Evolutionary conservation across 2,888 invertebrate species (phyloP), one percentile per base, ranked within the genome.

Genomic region (Apodemia zela): DNA sequence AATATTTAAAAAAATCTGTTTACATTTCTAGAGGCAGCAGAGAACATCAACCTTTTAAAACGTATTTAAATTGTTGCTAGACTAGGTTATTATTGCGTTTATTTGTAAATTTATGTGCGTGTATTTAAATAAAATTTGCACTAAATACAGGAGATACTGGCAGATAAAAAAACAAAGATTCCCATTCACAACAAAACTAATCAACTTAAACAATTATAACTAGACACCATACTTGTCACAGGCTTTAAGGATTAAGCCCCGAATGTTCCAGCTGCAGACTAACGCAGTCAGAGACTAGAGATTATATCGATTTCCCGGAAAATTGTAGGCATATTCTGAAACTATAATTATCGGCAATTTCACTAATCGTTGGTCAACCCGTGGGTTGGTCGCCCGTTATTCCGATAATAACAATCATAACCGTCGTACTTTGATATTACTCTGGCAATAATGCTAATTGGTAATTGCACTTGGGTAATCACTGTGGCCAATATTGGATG

Each of bases 291-390:
- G 51, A 25, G n/a, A 57, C 54, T 57, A 29, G 54, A 57, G 54
- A 57, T 57, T 57, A 57, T 57, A 57, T 15, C 54, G 15, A 57
- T n/a, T 25, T 7, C n/a, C 7, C 25, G 54, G 54, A 57, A 57
- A 57, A 57, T 57, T 15, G 54, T 57, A 29, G 54, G 54, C 54
- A 57, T 57, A 57, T 57, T 57, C 25, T 29, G 54, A 57, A 57
- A 57, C 54, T 57, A 57, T 29, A 57, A 57, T 57, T 57, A 57
- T 57, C 54, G 29, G 54, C 54, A 57, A 57, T 57, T 57, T 57
- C 54, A 15, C 54, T 57, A 57, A 57, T 57, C 54, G 54, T 13
- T 29, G 54, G 29, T 25, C 54, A 25, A 15, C 18, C 54, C 54
- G 15, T 57, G 29, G 54, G 21, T 57, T 25, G 21, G 21, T 15